Base-by-base conservation (phyloP, 2,888 invertebrate species). In the Microctonus hyperodae region DNA sequence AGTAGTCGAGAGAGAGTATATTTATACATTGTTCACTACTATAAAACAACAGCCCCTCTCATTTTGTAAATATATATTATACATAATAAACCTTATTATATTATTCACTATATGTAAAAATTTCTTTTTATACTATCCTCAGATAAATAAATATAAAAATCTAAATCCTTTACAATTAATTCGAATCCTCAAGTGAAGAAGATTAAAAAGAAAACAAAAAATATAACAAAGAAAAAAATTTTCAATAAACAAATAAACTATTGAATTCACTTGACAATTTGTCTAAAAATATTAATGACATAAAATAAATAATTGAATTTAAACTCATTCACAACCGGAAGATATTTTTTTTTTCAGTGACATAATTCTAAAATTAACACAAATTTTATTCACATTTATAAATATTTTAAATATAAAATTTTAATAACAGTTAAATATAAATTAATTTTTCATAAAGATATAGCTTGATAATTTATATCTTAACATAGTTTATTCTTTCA, bases 61-160 rank as follows among this genome's bases (percentile, higher is more conserved):
- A 16, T 56, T 56, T 33, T n/a, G n/a, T n/a, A n/a, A n/a, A n/a
- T n/a, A 20, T 56, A 55, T 55, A 28, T 55, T n/a, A 31, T 55
- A 51, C 53, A 11, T 56, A 20, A 53, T 53, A 11, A 33, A 56
- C 20, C 22, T 11, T 20, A 56, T 4, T 16, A 16, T 28, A 56
- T 56, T 25, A 20, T 33, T 31, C 16, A 44, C 16, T 44, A 20
- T 44, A 20, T 37, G n/a, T 11, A 37, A 11, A n/a, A 37, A n/a
- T 44, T 16, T 50, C 20, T 44, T 20, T 44, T 10, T 20, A 51
- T 51, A 25, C 44, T 44, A 13, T 11, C 13, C 44, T 44, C 9
- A 44, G 20, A 16, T 11, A 51, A 51, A 51, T 22, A 51, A 51
- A 51, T 13, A 51, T 22, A 28, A 28, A n/a, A n/a, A n/a, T n/a